Base-by-base conservation (phyloP, 2,113 vertebrate species). In the Falco punctatus region DNA sequence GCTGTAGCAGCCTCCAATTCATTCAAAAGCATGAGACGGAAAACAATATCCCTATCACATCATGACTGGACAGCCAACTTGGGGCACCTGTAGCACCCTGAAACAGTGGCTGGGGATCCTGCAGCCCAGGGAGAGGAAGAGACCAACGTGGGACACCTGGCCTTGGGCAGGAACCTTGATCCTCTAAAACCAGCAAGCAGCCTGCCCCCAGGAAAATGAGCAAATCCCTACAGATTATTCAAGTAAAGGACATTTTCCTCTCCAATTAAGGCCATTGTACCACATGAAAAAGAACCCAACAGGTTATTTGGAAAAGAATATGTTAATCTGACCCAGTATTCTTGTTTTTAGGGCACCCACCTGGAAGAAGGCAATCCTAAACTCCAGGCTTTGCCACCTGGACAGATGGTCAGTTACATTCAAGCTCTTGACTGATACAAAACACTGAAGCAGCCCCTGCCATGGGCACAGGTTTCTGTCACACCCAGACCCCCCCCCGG, bases 401-500 rank as follows among this genome's bases (percentile, higher is more conserved):
- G 15, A 62, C 13, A 67, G 30, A 30, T 71, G 28, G 54, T 86
- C 26, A n/a, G 35, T 71, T 67, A 66, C 18, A 16, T 44, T 52
- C 30, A 75, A 57, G 5, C 4, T 44, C 40, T 59, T 59, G 49
- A 69, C 17, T 52, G 33, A 44, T 17, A 13, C 6, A 44, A 69
- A 82, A 71, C 22, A 38, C 5, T 0, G 2, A 82, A 86, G 35
- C 26, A 91, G 27, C 9, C 16, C 20, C 51, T 42, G 32, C 52
- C 16, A 67, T 57, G 67, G 33, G 10, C 11, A 51, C 35, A 89
- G 9, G 26, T 75, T 72, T 54, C 67, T 86, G 67, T 62, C 42
- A 71, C 20, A 1, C 5, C 2, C 42, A 42, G 42, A 14, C 1
- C 2, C 10, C 15, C 2, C 35, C 35, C 2, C 0, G 0, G 12